A percentile compares a stretch with the other conserved stretches of the same genome.
phyloP scores from a whole-genome alignment of 1,140 invertebrate genomes.

The Pararge aegeria region DNA sequence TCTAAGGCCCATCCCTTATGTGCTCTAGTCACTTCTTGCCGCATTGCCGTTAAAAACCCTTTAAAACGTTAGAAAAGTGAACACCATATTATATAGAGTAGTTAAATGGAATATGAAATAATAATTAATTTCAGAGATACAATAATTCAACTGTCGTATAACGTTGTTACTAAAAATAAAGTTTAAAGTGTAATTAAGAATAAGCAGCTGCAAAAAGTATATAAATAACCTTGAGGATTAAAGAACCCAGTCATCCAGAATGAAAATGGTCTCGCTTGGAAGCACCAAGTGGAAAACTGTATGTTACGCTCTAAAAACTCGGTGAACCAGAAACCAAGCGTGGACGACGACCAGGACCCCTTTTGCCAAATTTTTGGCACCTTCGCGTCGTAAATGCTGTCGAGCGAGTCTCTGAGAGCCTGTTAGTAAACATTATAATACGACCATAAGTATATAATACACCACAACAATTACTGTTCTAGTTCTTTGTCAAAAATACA shows the following conservation, averaged over 20 bases:
- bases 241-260: conserved; percentile 99
- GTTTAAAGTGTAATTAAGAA: no score
- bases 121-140: no score
- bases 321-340: conserved; percentile 98
- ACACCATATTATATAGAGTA: no score
- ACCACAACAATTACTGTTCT: no score
- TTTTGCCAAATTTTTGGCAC: conserved; percentile 95
- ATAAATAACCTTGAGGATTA: conserved; percentile 88
- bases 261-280: conserved; percentile 88
- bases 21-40: conserved; percentile 97
- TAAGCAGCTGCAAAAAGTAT: neutral
- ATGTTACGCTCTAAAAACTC: conserved; percentile 94
- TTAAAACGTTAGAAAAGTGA: neutral
- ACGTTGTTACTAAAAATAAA: no score
- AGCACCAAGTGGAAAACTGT: conserved; percentile 93
- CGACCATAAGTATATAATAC: no score
- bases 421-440: conserved; percentile 59
- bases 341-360: conserved; percentile 98
- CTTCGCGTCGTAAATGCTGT: conserved; percentile 96
- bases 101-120: no score
- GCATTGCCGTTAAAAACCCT: conserved; percentile 97
- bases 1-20: conserved; percentile 98
- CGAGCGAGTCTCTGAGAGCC: conserved; percentile 91
- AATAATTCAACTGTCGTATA: no score
- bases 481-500: no score